Base-by-base conservation (phyloP, 2,888 invertebrate species). In the Drosophila rubida region DNA sequence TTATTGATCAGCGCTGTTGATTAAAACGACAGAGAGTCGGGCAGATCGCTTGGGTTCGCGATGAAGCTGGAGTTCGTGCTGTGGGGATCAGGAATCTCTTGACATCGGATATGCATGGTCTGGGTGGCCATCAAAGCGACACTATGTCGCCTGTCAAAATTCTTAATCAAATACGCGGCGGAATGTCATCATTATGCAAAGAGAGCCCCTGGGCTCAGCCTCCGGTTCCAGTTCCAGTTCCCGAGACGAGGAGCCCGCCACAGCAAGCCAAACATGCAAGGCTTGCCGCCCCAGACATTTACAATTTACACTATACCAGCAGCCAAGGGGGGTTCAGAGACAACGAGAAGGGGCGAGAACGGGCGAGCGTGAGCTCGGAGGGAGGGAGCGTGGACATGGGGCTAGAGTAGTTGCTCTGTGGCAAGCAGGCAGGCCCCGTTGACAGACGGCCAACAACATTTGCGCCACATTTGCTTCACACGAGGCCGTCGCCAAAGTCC, bases 121-220 rank as follows among this genome's bases (percentile, higher is more conserved):
- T 89, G 89, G 89, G 89, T 89, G 89, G 89, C 81, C 89, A 75
- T 82, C 82, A 87, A 89, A 75, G 84, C 82, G 84, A 87, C 89
- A 89, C 89, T 90, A 87, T 82, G 89, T 90, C 83, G 86, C 88
- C 82, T 88, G 89, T 90, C 89, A 89, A 89, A 89, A 86, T 89
- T 89, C 87, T 90, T 90, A 89, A 89, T 89, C 89, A 90, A 89
- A 89, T 89, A 80, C 89, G 86, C 88, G 75, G 76, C 75, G 84
- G 88, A 89, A 90, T 89, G 89, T 89, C 90, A 89, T 90, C 89
- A 89, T 89, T 90, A 84, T 87, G 87, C 87, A 81, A 81, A 82
- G 61, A 82, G 61, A 66, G 65, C 62, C 80, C 55, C 76, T 65
- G 75, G 78, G 60, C 71, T 62, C 51, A 58, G 63, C 46, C 74